Percentiles rank a stretch among this genome's conserved stretches.
Conservation (phyloP, 2,888 invertebrate genomes). For the Aphidoletes aphidimyza region DNA sequence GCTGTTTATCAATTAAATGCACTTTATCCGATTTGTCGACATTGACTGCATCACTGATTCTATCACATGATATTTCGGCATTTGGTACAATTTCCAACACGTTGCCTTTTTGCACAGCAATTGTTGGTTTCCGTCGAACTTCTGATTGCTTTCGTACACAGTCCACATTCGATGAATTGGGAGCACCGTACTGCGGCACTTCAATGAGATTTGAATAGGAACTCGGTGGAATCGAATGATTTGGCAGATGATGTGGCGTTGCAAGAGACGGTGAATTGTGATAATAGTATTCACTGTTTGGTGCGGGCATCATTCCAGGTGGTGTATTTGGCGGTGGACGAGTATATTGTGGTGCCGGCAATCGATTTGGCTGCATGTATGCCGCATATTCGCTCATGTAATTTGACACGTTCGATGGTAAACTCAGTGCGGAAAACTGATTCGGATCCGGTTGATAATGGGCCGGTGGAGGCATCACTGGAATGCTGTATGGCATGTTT, state of each 20-base stretch:
- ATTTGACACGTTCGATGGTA: slow-evolving; percentile 23
- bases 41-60: background rate
- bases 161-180: slow-evolving; percentile 30
- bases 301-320: background rate
- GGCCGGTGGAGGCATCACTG: background rate
- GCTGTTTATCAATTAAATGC: background rate
- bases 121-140: background rate
- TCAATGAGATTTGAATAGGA: slow-evolving; percentile 19
- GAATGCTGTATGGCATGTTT: background rate
- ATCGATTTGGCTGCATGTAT: slow-evolving; percentile 45
- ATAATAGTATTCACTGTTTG: slow-evolving; percentile 55
- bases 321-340: background rate
- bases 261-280: background rate
- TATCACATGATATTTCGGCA: slow-evolving; percentile 23
- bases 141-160: background rate
- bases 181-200: background rate
- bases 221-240: slow-evolving; percentile 20
- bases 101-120: slow-evolving; percentile 64
- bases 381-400: background rate
- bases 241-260: background rate
- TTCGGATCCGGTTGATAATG: slow-evolving; percentile 18
- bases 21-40: background rate
- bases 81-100: slow-evolving; percentile 65
- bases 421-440: background rate
- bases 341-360: background rate